Evolutionary conservation across 2,888 invertebrate species (phyloP).

Genomic region (Caenorhabditis wallacei): DNA sequence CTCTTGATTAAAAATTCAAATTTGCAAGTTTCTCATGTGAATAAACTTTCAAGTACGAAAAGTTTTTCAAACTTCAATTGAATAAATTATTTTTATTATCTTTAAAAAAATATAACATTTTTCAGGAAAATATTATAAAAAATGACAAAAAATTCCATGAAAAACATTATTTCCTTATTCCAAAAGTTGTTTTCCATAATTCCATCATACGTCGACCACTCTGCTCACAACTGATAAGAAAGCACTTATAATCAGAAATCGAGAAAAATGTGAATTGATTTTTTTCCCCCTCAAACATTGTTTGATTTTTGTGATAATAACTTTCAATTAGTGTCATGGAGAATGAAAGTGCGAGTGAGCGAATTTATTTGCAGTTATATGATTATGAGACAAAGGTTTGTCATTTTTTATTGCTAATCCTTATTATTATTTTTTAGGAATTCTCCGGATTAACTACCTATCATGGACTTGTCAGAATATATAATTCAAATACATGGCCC

Average conservation of each 20-base stretch:
- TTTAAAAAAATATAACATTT: no score
- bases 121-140: no score
- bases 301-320: slow-evolving; percentile 12
- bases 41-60: no score
- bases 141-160: no score
- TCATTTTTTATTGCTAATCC: slow-evolving; percentile 54
- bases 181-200: no score
- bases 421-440: no score
- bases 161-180: no score
- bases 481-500: slow-evolving; percentile 78
- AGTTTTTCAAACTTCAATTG: no score
- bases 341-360: slow-evolving; percentile 24
- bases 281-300: slow-evolving; percentile 5
- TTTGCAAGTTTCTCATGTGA: no score
- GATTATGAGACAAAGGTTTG: slow-evolving; percentile 75
- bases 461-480: slow-evolving; percentile 78
- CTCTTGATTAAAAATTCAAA: no score
- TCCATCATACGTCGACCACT: no score
- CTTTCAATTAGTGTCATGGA: background rate
- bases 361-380: slow-evolving; percentile 74
- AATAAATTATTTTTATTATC: no score
- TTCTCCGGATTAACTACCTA: slow-evolving; percentile 77
- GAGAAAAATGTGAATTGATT: background rate
- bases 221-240: background rate
- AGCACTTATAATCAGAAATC: background rate